Evolutionary conservation across 2,113 vertebrate genomes (phyloP).

Genomic region (Seriola aureovittata): DNA sequence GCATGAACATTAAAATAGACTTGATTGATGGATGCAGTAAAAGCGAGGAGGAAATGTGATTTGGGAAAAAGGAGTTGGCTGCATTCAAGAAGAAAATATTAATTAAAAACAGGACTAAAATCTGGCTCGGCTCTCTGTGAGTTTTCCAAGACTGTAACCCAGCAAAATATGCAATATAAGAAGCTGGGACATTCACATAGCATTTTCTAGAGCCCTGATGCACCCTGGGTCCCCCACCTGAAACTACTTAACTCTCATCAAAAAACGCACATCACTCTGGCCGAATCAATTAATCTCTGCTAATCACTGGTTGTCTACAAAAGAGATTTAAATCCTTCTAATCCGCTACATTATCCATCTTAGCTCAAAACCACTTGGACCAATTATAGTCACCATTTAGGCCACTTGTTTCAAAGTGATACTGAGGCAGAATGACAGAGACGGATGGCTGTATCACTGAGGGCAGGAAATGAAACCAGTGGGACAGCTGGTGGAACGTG

Average conservation of each 20-base stretch:
- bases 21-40: constrained; percentile 39
- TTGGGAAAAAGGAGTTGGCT: constrained; percentile 48
- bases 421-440: constrained; percentile 50
- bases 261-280: constrained; percentile 15
- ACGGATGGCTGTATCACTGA: constrained; percentile 58
- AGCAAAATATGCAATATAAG: constrained; percentile 45
- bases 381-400: constrained; percentile 50
- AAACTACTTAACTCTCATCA: constrained; percentile 48
- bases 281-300: constrained; percentile 38
- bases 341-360: constrained; percentile 26
- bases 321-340: constrained; percentile 37
- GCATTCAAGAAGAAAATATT: constrained; percentile 50
- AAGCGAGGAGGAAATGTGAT: constrained; percentile 31
- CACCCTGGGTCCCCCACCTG: constrained; percentile 37
- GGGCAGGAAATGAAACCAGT: constrained; percentile 71
- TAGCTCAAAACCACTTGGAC: constrained; percentile 25
- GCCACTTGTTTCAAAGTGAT: constrained; percentile 43
- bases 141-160: constrained; percentile 40
- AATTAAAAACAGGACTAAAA: constrained; percentile 50
- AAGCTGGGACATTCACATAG: neutral
- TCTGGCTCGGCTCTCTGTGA: constrained; percentile 25
- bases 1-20: constrained; percentile 14
- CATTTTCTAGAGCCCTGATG: constrained; percentile 18
- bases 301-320: constrained; percentile 42
- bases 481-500: constrained; percentile 37